Conservation (phyloP, 2,113 vertebrate genomes). For the Amblyornis subalaris region DNA sequence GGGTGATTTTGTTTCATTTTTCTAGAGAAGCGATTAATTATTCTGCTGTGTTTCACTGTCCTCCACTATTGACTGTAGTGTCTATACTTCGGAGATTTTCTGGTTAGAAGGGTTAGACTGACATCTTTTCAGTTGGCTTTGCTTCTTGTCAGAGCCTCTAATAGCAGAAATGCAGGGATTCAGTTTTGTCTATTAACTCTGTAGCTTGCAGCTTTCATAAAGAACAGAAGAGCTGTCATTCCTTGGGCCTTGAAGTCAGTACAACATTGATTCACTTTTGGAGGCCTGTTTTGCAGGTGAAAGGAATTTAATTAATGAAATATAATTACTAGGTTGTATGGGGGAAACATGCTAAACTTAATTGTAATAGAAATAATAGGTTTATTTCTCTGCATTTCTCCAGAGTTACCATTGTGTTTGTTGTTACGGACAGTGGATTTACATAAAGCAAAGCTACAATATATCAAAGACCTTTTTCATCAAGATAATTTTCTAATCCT, state of each 20-base stretch:
- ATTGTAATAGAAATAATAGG: neutral
- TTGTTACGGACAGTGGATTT: neutral
- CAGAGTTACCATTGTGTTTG: neutral
- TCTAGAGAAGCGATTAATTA: neutral
- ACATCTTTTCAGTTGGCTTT: neutral
- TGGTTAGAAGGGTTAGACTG: neutral
- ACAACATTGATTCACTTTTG: neutral
- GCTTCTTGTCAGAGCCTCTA: neutral
- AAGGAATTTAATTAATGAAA: neutral
- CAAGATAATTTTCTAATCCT: neutral
- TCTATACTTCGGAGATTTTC: neutral
- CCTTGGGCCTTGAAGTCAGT: neutral
- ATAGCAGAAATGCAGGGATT: neutral
- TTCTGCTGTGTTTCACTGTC: neutral
- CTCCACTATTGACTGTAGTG: neutral
- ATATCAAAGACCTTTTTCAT: neutral
- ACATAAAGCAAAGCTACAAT: neutral
- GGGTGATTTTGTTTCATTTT: neutral
- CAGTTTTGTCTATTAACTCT: neutral
- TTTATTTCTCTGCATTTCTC: neutral
- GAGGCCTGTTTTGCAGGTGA: neutral
- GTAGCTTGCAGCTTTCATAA: neutral
- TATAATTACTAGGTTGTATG: neutral
- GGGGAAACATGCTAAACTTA: neutral
- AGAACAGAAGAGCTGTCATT: neutral